Conservation (phyloP, 2,888 invertebrate species). For the Dorcus parallelipipedus region DNA sequence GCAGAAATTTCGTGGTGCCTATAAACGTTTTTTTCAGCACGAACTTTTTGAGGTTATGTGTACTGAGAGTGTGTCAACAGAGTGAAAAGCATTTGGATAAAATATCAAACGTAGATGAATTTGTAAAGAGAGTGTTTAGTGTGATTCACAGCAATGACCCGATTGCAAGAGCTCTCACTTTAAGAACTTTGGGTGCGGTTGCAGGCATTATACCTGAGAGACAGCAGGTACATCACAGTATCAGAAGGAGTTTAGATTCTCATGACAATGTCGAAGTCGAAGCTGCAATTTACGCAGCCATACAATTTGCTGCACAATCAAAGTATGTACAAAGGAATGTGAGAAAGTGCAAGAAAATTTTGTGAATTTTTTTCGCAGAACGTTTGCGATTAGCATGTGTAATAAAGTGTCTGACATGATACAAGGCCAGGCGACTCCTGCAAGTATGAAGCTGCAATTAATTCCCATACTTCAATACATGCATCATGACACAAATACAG, state of each 20-base stretch:
- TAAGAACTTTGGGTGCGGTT: slow-evolving; percentile 86
- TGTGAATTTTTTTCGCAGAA: slow-evolving; percentile 52
- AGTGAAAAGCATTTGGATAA: slow-evolving; percentile 95
- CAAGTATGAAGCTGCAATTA: slow-evolving; percentile 85
- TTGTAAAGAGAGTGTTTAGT: slow-evolving; percentile 83
- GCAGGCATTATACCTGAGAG: slow-evolving; percentile 91
- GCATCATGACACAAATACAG: slow-evolving; percentile 71
- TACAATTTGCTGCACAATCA: slow-evolving; percentile 91
- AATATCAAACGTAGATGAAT: slow-evolving; percentile 93
- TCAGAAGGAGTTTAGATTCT: slow-evolving; percentile 86
- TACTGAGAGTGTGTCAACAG: slow-evolving; percentile 89
- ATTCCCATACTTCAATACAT: slow-evolving; percentile 90
- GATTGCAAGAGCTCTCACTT: slow-evolving; percentile 85
- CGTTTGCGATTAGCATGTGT: slow-evolving; percentile 95
- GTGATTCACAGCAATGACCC: slow-evolving; percentile 98
- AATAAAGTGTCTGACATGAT: slow-evolving; percentile 95
- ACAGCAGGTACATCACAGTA: slow-evolving; percentile 93
- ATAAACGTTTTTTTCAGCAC: slow-evolving; percentile 54
- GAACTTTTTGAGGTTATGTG: slow-evolving; percentile 89
- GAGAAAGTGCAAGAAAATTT: slow-evolving; percentile 59
- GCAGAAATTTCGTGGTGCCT: neutral
- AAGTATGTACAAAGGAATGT: slow-evolving; percentile 56
- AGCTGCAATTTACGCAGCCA: slow-evolving; percentile 93
- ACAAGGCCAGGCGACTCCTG: slow-evolving; percentile 86
- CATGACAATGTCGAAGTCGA: slow-evolving; percentile 94